Base-by-base conservation (phyloP, 2,888 invertebrate genomes). In the Cataglyphis livida region DNA sequence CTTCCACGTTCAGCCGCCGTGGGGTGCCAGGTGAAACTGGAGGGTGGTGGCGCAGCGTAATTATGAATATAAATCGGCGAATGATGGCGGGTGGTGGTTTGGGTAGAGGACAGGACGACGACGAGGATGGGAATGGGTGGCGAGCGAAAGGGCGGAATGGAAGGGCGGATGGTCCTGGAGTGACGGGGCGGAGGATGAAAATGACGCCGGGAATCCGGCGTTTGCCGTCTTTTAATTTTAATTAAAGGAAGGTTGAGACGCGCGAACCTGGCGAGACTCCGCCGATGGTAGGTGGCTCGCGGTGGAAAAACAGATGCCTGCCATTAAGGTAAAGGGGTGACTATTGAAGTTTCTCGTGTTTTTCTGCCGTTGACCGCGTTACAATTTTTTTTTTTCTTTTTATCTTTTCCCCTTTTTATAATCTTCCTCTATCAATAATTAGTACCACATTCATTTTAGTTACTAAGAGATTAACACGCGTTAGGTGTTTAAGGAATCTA, bases 191-290 rank as follows among this genome's bases (percentile, higher is more conserved):
- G 84, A 89, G 88, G 87, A 87, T 87, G 89, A 89, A 93, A 92
- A 90, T 89, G 90, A 91, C 86, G 89, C 89, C 86, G 89, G 88
- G 92, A 91, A 92, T 90, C 90, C 91, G 86, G 88, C 91, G 90
- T 91, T 92, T 90, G 90, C 90, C 92, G 92, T 93, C 93, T 94
- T 93, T 94, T 94, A 94, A 94, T 94, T 94, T 94, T 93, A 94
- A 94, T 94, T 93, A 93, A 94, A 93, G 91, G 91, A 91, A 91
- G 90, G 92, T 91, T 87, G 88, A 86, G 68, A 85, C 73, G 87
- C 85, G 83, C 25, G 57, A 18, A 71, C 75, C 78, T 84, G 66
- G 71, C 71, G 21, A 38, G 21, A 51, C 65, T 68, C 21, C 61
- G 28, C 64, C 84, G 70, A 68, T 74, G 81, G 78, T 38, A 64